phyloP scores from a whole-genome alignment of 2,888 invertebrate genomes.

The Synergus umbraculus region DNA sequence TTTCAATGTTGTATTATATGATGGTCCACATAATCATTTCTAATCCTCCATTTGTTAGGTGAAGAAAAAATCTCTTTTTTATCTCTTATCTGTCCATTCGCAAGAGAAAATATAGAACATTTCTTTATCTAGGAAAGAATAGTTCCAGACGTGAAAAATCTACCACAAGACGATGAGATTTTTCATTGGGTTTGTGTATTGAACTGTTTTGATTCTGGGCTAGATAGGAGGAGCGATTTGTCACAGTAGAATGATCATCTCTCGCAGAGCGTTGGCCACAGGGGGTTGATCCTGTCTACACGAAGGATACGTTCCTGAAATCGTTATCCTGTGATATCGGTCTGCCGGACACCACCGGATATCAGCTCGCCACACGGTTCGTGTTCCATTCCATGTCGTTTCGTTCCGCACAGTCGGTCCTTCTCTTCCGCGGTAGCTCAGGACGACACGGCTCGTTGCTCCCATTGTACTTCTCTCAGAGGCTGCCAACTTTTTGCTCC shows the following conservation, averaged over 20 bases:
- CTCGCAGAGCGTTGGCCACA: conserved; percentile 13
- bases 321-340: conserved; percentile 53
- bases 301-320: conserved; percentile 50
- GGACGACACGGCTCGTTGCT: conserved; percentile 58
- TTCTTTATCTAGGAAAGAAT: neutral
- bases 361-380: conserved; percentile 56
- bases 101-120: neutral
- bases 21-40: too few relatives aligned
- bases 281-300: conserved; percentile 33
- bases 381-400: conserved; percentile 58
- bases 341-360: conserved; percentile 48
- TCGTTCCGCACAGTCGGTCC: conserved; percentile 61
- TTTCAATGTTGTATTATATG: too few relatives aligned
- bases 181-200: conserved; percentile 31
- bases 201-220: conserved; percentile 23
- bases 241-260: conserved; percentile 41
- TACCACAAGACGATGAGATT: conserved; percentile 15
- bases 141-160: neutral
- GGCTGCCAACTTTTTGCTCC: conserved; percentile 50
- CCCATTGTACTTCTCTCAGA: conserved; percentile 52
- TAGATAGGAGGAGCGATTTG: conserved; percentile 17
- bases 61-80: neutral
- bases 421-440: conserved; percentile 52
- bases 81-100: neutral
- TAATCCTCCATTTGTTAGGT: too few relatives aligned